phyloP scores from a whole-genome alignment of 2,113 vertebrate genomes.

The Actinemys pallida region DNA sequence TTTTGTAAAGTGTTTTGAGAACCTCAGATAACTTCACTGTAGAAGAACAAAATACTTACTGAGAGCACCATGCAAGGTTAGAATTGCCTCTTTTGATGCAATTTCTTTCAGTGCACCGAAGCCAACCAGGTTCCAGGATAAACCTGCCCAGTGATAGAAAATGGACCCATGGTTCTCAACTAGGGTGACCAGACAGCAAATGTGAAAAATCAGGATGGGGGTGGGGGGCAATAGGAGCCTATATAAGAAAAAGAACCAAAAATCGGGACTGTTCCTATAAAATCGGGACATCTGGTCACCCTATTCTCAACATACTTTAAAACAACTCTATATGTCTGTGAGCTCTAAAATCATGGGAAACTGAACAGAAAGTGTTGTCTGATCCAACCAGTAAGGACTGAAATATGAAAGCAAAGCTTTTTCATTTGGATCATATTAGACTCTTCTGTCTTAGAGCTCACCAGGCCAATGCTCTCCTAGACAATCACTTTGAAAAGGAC shows the following conservation, averaged over 20 bases:
- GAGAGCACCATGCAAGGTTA: background rate
- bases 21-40: slow-evolving; percentile 9
- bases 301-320: background rate
- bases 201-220: no score
- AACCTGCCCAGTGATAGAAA: background rate
- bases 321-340: background rate
- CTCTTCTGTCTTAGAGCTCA: background rate
- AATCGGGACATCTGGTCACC: no score
- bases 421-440: background rate
- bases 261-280: no score
- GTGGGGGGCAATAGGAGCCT: no score
- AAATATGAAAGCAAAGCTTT: background rate
- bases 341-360: background rate
- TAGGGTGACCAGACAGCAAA: no score
- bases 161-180: background rate
- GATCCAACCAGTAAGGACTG: background rate
- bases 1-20: slow-evolving; percentile 33
- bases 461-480: background rate
- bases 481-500: background rate
- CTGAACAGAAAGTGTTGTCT: background rate
- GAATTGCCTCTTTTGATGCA: slow-evolving; percentile 10
- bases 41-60: background rate
- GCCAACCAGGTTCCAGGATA: background rate
- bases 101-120: slow-evolving; percentile 23
- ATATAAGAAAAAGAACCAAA: no score